Evolutionary conservation across 2,888 invertebrate genomes (phyloP).

Genomic region (Halictus quadricinctus): DNA sequence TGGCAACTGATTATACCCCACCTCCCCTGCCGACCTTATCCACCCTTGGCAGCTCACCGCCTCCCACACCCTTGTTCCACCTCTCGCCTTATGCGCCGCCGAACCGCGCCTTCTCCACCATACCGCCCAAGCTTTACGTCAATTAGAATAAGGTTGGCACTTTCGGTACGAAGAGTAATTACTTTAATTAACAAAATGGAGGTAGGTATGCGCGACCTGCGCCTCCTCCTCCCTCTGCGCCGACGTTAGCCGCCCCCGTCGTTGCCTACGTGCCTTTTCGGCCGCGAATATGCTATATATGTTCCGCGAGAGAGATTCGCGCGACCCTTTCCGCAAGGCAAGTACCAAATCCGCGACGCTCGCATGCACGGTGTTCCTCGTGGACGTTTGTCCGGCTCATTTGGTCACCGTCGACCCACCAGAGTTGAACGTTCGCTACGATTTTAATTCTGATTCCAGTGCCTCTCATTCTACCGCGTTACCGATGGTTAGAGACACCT

Average conservation of each 20-base stretch:
- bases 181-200: slow-evolving; percentile 84
- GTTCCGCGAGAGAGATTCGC: slow-evolving; percentile 82
- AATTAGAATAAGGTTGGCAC: slow-evolving; percentile 84
- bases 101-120: slow-evolving; percentile 68
- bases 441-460: background rate
- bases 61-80: slow-evolving; percentile 47
- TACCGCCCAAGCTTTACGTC: slow-evolving; percentile 82
- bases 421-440: background rate
- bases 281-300: slow-evolving; percentile 60
- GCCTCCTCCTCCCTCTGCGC: slow-evolving; percentile 56
- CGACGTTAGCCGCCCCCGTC: slow-evolving; percentile 75
- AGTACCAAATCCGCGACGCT: slow-evolving; percentile 65
- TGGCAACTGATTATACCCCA: slow-evolving; percentile 82
- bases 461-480: background rate
- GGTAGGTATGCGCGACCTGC: slow-evolving; percentile 74
- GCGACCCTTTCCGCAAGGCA: slow-evolving; percentile 81
- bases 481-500: background rate
- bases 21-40: slow-evolving; percentile 75
- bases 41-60: slow-evolving; percentile 71
- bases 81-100: slow-evolving; percentile 64
- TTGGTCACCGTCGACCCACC: background rate
- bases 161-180: slow-evolving; percentile 84
- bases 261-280: slow-evolving; percentile 79
- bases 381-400: slow-evolving; percentile 52
- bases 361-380: slow-evolving; percentile 49